Evolutionary conservation across 1,140 invertebrate genomes (phyloP).

Genomic region (Drosophila albomicans): DNA sequence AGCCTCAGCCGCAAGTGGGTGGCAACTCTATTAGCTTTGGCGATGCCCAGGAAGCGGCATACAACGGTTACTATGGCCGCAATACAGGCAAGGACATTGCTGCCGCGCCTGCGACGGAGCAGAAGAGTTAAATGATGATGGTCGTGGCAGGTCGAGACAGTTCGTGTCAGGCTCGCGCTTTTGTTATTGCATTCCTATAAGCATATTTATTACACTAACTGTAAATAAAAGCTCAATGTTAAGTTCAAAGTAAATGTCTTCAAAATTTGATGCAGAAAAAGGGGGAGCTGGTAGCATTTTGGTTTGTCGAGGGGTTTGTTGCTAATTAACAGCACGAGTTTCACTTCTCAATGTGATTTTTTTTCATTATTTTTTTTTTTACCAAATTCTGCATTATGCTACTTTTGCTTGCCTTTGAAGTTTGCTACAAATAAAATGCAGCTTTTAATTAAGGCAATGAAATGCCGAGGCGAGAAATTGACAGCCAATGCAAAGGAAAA

Average conservation of each 20-base stretch:
- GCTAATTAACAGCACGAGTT: constrained; percentile 71
- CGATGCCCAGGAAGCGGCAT: constrained; percentile 89
- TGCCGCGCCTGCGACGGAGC: constrained; percentile 57
- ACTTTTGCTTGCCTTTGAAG: constrained; percentile 59
- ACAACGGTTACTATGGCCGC: constrained; percentile 88
- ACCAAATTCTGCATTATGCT: constrained; percentile 64
- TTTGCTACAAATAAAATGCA: constrained; percentile 75
- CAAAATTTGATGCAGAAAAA: neutral
- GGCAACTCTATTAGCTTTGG: constrained; percentile 87
- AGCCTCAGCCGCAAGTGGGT: constrained; percentile 62
- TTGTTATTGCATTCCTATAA: constrained; percentile 80
- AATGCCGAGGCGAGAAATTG: constrained; percentile 73
- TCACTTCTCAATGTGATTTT: constrained; percentile 57
- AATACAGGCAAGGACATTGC: constrained; percentile 79
- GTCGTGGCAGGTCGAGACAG: constrained; percentile 51
- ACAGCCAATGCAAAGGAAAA: constrained; percentile 62
- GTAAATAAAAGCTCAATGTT: constrained; percentile 69
- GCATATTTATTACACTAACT: constrained; percentile 75
- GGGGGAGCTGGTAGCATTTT: neutral
- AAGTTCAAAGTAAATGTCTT: constrained; percentile 45
- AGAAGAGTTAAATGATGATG: constrained; percentile 32
- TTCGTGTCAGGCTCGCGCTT: constrained; percentile 21
- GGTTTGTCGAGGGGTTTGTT: constrained; percentile 23
- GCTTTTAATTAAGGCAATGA: constrained; percentile 81
- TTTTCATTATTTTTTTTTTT: constrained; percentile 20